Percentiles rank a stretch among this genome's conserved stretches.
These are phyloP conservation scores for Lasioglossum calceatum DNA, from an alignment of 2,888 invertebrate species.

Conservation along the genomic window DNA sequence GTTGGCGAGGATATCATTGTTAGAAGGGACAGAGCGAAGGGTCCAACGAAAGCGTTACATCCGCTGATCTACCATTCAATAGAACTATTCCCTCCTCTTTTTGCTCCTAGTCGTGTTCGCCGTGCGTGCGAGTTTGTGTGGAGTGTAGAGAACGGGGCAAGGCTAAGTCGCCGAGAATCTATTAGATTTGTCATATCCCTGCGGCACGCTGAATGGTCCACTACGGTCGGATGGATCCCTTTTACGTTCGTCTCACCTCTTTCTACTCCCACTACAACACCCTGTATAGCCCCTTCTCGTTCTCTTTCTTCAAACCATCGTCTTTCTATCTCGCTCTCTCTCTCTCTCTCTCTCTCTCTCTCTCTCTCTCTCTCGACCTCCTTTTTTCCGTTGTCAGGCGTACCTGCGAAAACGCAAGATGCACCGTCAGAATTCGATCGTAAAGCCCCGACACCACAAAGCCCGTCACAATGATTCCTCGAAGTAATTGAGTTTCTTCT, in stretches of 20 bases:
- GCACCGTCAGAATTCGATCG: conserved; percentile 73
- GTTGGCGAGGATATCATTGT: conserved; percentile 69
- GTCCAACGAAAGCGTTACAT: conserved; percentile 66
- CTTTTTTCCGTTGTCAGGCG: conserved; percentile 26
- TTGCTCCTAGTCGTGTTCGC: neutral
- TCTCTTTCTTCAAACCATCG: neutral
- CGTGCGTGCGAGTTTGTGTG: neutral
- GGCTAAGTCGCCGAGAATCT: conserved; percentile 67
- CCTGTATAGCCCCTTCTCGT: neutral
- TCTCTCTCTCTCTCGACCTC: neutral
- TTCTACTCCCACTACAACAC: conserved; percentile 6
- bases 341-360: neutral
- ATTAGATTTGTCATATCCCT: conserved; percentile 76
- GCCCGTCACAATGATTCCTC: conserved; percentile 50
- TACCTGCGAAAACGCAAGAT: conserved; percentile 71
- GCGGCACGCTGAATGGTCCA: conserved; percentile 71
- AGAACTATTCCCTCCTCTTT: conserved; percentile 38
- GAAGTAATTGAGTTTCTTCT: conserved; percentile 62
- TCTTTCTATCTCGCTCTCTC: neutral
- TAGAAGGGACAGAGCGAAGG: conserved; percentile 58
- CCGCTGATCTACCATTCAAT: conserved; percentile 64
- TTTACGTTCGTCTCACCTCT: conserved; percentile 45
- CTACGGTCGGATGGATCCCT: conserved; percentile 49
- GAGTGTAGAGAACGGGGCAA: neutral
- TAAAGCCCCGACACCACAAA: conserved; percentile 49